Conservation (phyloP, 92 coral and sea anemone genomes). For the Scolanthus callimorphus region DNA sequence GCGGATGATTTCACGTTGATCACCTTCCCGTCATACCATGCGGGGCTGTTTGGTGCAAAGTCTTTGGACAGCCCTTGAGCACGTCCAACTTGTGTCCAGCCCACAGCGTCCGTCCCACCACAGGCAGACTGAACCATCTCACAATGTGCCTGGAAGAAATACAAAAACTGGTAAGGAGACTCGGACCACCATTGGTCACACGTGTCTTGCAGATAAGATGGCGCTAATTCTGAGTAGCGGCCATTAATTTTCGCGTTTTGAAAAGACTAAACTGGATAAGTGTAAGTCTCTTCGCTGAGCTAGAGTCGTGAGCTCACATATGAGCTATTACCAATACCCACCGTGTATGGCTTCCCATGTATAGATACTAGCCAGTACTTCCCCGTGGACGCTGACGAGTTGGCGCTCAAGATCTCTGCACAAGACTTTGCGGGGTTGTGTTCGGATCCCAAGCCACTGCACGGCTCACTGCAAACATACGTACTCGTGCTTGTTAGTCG, state of each 20-base stretch:
- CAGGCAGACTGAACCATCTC: constrained; percentile 71
- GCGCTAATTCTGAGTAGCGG: no score
- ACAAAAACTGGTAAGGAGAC: no score
- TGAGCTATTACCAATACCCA: no score
- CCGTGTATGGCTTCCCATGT: constrained; percentile 74
- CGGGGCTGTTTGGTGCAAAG: constrained; percentile 91
- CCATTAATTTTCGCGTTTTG: no score
- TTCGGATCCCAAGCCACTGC: constrained; percentile 72
- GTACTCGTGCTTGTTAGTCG: no score
- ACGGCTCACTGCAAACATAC: constrained; percentile 38
- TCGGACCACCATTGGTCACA: no score
- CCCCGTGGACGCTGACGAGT: constrained; percentile 63
- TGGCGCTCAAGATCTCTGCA: constrained; percentile 58
- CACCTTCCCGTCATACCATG: constrained; percentile 86
- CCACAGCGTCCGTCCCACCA: constrained; percentile 55
- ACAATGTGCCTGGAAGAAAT: constrained; percentile 66
- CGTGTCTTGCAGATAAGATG: no score
- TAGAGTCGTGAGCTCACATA: no score
- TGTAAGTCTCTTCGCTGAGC: no score
- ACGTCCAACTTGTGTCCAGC: constrained; percentile 97
- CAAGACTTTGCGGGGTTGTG: constrained; percentile 87
- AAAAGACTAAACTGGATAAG: no score
- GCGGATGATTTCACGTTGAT: constrained; percentile 80
- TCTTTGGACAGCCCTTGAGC: constrained; percentile 86
- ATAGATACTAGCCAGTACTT: constrained; percentile 79